phyloP scores from a whole-genome alignment of 2,888 invertebrate species.

The Nasonovia ribisnigri region DNA sequence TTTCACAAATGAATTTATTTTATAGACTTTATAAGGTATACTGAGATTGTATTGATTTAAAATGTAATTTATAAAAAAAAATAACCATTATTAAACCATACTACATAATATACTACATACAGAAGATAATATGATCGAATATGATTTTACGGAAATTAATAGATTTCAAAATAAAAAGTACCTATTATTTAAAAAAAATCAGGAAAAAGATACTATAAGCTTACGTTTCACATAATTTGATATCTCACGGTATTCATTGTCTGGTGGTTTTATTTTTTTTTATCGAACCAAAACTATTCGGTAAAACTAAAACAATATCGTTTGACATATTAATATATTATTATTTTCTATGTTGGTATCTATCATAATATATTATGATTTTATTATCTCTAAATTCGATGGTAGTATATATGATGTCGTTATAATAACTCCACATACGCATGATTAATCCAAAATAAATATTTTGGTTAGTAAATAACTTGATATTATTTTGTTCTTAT shows the following conservation, averaged over 20 bases:
- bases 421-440: neutral
- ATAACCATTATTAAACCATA: slow-evolving; percentile 12
- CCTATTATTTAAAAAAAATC: neutral
- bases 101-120: neutral
- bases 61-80: neutral
- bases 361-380: neutral
- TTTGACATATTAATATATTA: neutral
- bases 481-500: neutral
- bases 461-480: neutral
- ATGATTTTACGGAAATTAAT: neutral
- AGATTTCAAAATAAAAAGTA: neutral
- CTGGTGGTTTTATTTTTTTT: neutral
- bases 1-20: slow-evolving; percentile 25
- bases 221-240: neutral
- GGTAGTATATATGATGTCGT: neutral
- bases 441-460: neutral
- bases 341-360: neutral
- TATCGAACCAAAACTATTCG: neutral
- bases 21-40: neutral
- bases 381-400: neutral
- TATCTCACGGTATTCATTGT: neutral
- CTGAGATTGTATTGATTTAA: neutral
- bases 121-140: neutral
- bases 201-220: neutral
- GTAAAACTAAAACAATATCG: neutral